phyloP scores from a whole-genome alignment of 2,797 vertebrate species.

The Cirrhinus molitorella region DNA sequence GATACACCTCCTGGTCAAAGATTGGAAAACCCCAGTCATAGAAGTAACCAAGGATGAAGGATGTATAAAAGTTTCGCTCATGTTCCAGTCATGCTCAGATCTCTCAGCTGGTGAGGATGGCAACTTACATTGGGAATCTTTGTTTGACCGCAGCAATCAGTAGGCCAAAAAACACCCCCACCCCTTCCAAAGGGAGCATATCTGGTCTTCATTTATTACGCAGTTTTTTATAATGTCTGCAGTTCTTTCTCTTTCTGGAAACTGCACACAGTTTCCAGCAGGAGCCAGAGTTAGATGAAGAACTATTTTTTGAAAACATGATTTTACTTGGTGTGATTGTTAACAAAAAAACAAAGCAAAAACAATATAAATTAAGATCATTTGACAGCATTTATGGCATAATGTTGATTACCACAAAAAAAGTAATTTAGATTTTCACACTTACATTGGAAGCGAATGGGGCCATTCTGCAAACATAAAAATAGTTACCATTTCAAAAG shows the following conservation, averaged over 20 bases:
- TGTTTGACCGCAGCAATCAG: conserved; percentile 35
- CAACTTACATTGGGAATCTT: conserved; percentile 29
- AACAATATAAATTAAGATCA: not conserved
- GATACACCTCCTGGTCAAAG: conserved; percentile 67
- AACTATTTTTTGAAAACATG: conserved; percentile 40
- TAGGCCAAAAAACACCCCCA: conserved; percentile 54
- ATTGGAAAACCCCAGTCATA: conserved; percentile 76
- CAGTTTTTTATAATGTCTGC: conserved; percentile 71
- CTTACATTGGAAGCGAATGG: not conserved
- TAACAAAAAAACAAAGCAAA: no score
- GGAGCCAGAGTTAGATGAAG: conserved; percentile 60
- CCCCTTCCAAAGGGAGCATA: conserved; percentile 59
- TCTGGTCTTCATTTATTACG: conserved; percentile 75
- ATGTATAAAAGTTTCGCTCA: conserved; percentile 57
- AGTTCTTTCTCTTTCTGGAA: conserved; percentile 71
- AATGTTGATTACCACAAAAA: not conserved
- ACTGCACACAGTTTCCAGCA: conserved; percentile 63
- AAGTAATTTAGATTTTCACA: no score
- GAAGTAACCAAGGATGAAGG: conserved; percentile 56
- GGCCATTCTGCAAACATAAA: not conserved
- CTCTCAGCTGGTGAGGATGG: conserved; percentile 46
- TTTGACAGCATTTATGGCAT: not conserved
- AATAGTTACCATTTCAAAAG: not conserved
- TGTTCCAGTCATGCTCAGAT: conserved; percentile 56
- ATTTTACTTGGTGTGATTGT: conserved; percentile 1